Conservation (phyloP, 2,113 vertebrate species). For the Chionis minor region DNA sequence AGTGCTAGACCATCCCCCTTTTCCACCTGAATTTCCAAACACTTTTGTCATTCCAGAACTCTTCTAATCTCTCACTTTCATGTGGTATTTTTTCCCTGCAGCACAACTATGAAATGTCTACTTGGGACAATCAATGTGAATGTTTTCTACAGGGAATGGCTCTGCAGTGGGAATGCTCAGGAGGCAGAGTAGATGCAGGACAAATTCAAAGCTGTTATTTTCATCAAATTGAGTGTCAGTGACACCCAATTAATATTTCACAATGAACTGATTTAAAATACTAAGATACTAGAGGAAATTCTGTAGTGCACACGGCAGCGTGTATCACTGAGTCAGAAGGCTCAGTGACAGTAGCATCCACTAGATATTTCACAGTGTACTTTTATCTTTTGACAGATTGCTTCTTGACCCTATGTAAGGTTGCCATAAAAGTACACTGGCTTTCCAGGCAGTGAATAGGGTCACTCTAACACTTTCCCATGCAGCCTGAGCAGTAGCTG, state of each 20-base stretch:
- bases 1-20: background rate
- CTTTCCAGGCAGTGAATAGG: background rate
- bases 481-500: background rate
- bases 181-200: background rate
- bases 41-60: background rate
- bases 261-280: background rate
- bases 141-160: background rate
- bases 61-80: background rate
- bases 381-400: background rate
- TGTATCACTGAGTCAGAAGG: background rate
- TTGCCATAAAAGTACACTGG: background rate
- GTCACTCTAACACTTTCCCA: background rate
- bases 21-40: background rate
- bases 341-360: background rate
- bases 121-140: rapidly evolving
- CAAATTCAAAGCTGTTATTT: background rate
- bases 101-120: background rate
- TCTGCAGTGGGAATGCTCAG: background rate
- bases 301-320: background rate
- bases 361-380: background rate
- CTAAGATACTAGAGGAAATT: background rate
- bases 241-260: background rate
- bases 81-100: background rate
- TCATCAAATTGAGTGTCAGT: background rate
- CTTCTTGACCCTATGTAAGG: background rate